Conservation (phyloP, 1,140 invertebrate species). For the Danaus melanippus region DNA sequence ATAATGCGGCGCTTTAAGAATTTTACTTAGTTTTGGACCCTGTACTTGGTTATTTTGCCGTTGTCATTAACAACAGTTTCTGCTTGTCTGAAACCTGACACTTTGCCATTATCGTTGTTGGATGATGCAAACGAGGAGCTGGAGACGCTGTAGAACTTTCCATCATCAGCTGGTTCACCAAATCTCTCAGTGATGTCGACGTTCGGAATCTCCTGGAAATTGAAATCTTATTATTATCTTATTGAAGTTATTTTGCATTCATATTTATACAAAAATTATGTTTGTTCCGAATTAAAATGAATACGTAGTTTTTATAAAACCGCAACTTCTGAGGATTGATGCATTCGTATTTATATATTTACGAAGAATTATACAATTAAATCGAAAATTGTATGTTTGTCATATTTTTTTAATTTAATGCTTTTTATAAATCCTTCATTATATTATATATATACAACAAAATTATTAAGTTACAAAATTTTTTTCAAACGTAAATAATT, state of each 20-base stretch:
- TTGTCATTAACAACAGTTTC: conserved; percentile 81
- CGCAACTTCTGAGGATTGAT: no score
- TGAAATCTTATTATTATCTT: no score
- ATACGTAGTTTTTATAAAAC: conserved; percentile 1
- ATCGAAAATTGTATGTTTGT: no score
- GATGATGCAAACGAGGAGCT: conserved; percentile 76
- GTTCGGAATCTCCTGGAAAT: conserved; percentile 73
- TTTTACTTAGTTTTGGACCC: conserved; percentile 62
- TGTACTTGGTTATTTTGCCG: conserved; percentile 77
- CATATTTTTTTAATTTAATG: no score
- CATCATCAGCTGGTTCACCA: conserved; percentile 38
- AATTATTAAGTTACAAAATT: no score
- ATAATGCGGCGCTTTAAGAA: conserved; percentile 1
- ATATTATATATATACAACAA: no score
- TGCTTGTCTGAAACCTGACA: conserved; percentile 70
- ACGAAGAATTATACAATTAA: no score
- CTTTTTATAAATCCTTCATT: no score
- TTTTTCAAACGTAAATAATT: no score
- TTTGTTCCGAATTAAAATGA: not conserved
- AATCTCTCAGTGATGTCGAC: conserved; percentile 71
- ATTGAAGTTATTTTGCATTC: not conserved
- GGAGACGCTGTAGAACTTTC: conserved; percentile 73
- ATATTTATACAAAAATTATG: not conserved
- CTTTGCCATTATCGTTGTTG: conserved; percentile 74
- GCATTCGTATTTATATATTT: no score